Base-by-base conservation (phyloP, 1,140 invertebrate species). In the Drosophila aff. region DNA sequence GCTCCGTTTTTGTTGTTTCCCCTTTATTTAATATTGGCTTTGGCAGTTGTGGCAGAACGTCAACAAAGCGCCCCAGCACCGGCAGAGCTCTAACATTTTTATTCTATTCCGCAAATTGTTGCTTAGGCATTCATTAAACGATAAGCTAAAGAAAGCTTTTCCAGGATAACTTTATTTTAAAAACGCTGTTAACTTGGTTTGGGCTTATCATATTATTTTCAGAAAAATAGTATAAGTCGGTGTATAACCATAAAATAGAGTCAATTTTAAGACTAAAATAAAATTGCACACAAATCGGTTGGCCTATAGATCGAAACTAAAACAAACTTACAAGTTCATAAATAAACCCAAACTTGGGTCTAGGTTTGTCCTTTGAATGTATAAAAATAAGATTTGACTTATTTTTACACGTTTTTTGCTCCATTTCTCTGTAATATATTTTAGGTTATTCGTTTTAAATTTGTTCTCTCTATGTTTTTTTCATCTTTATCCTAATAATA, bases 1-100 rank as follows among this genome's bases (percentile, higher is more conserved):
- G 55, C 55, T 50, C 43, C 55, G n/a, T 52, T 73, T 61, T n/a
- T 73, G 52, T 44, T 52, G 43, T 74, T 43, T 47, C 41, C 68
- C 71, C 50, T 18, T 74, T 75, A 76, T 76, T 77, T 76, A 57
- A 63, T 76, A 62, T 78, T 77, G 76, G 64, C 57, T 77, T 61
- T 69, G 43, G 49, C 76, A 78, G 76, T 78, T 73, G 71, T 73
- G 55, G 46, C 71, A 26, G 18, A 79, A 58, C 77, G 76, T 79
- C 76, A 77, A 79, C 76, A 78, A 71, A 71, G 57, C 58, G 31
- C 59, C 21, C 60, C 18, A 78, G 38, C 40, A 16, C 59, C 41
- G 43, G 36, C 68, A 43, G 36, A 50, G 50, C 52, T 46, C 23
- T 36, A 67, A 67, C 72, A 76, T 53, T 76, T 76, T 76, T 60